Base-by-base conservation (phyloP, 2,888 invertebrate genomes). In the Agrochola litura region DNA sequence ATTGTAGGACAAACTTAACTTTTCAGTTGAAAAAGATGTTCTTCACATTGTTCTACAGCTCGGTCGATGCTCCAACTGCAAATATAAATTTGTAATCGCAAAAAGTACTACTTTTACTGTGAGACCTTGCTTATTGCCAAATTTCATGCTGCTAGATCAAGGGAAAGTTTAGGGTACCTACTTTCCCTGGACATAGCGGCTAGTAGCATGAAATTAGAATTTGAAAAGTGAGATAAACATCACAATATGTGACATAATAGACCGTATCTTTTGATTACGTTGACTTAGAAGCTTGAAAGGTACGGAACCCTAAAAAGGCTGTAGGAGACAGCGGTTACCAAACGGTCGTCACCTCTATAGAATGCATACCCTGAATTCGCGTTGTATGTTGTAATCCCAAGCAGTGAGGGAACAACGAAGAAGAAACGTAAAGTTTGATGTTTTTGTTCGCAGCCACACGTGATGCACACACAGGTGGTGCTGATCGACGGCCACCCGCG, bases 401-500 rank as follows among this genome's bases (percentile, higher is more conserved):
- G 9, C 49, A 41, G 3, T 9, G 19, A 56, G 16, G 30, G 30
- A 56, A 16, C 16, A 46, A 58, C 9, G n/a, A 37, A 37, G 30
- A 60, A 43, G 0, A 30, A n/a, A 52, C 30, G 16, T 69, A 49
- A 79, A n/a, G 25, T 61, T 49, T 43, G 2, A 37, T n/a, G 1
- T 70, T 60, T 46, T 43, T 81, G 37, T 78, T 71, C 89, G 0
- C 93, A 96, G 96, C 96, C 96, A 56, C 97, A 97, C 91, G 96
- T 94, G 87, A 92, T 95, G 16, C 90, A 92, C 76, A 91, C 92
- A 77, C 64, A 89, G 91, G 83, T 93, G 90, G 86, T 89, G 37
- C 12, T 61, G 87, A 93, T 95, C 89, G 96, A 95, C 79, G 95
- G 97, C n/a, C 97, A 97, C 80, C 97, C 97, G 89, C 97, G 99